These are phyloP conservation scores for Anastrepha ludens DNA, from an alignment of 1,140 invertebrate genomes.

Conservation along the genomic window DNA sequence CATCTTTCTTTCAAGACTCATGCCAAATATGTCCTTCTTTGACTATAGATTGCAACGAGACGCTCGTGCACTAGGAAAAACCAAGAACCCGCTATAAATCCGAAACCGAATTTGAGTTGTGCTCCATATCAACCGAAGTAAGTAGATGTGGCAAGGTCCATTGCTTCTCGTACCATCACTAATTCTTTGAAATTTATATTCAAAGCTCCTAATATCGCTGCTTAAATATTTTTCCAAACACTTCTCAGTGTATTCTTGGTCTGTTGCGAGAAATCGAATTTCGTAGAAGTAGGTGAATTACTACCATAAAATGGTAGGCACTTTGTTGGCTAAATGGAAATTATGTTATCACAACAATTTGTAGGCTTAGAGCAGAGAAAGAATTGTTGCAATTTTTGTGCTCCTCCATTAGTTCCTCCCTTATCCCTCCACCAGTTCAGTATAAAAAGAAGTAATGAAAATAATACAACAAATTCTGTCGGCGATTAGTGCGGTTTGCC, in stretches of 20 bases:
- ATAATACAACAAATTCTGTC: constrained; percentile 30
- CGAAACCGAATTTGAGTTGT: too few relatives aligned
- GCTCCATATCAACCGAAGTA: too few relatives aligned
- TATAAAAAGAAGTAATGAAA: not conserved
- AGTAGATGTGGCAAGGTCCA: too few relatives aligned
- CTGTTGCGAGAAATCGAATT: not conserved
- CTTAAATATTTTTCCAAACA: not conserved
- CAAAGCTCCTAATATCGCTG: too few relatives aligned
- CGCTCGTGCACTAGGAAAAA: too few relatives aligned
- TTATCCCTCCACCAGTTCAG: not conserved
- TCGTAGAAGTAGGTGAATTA: constrained; percentile 1
- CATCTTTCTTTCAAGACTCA: too few relatives aligned
- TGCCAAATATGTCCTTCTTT: too few relatives aligned
- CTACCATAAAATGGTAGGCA: constrained; percentile 17
- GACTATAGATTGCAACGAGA: too few relatives aligned
- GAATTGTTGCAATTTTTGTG: constrained; percentile 22
- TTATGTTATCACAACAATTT: constrained; percentile 54
- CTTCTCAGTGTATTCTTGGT: not conserved
- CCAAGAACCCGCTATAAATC: too few relatives aligned
- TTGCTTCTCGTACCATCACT: too few relatives aligned
- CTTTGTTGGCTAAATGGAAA: constrained; percentile 36
- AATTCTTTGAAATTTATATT: too few relatives aligned
- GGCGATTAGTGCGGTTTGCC: constrained; percentile 9
- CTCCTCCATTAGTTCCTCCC: not conserved
- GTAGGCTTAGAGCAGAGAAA: constrained; percentile 48